Evolutionary conservation across 1,140 invertebrate species (phyloP), one percentile per base, ranked within the genome.

Genomic region (Neodiprion virginianus): DNA sequence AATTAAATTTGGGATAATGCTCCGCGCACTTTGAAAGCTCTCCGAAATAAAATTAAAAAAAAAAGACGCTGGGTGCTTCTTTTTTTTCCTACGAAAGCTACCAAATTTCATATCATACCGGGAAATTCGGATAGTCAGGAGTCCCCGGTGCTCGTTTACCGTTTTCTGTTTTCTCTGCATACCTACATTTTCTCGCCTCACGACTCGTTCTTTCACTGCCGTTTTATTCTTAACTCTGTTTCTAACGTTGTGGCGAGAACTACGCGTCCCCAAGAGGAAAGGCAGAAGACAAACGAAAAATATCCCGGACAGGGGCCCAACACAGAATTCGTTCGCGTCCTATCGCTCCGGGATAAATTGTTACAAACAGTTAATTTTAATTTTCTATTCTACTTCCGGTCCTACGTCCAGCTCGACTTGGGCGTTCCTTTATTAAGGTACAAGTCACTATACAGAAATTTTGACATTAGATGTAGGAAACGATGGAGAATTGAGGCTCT

Each of bases 101-200:
- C 28, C 28, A 40, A 40, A 40, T 40, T 40, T 40, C 28, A 40
- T 3, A 47, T 67, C 66, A 23, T 49, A 65, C 53, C 61, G 67
- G 72, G 17, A 21, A 72, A 61, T 14, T 66, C 53, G 28, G 17
- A 21, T 66, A 28, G 40, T 10, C 23, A 73, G 48, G 17, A 72
- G 50, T 10, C 40, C 66, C 61, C n/a, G n/a, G 66, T 50, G 49
- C 65, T 49, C 66, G 72, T 28, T 21, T 14, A 61, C 48, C 69
- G 17, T 48, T 9, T 49, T 53, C 48, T 11, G 48, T n/a, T 21
- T 71, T 47, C 50, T 71, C 47, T 71, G 68, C 48, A 65, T 66
- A 48, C 66, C 40, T 67, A 17, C 66, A 47, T 48, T 65, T 67
- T n/a, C 70, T 50, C 53, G 40, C 75, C 28, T 74, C 72, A 47